Conservation (phyloP, 37 sponge, comb jelly and placozoan genomes). For the Chondrilla cf. caribensis region DNA sequence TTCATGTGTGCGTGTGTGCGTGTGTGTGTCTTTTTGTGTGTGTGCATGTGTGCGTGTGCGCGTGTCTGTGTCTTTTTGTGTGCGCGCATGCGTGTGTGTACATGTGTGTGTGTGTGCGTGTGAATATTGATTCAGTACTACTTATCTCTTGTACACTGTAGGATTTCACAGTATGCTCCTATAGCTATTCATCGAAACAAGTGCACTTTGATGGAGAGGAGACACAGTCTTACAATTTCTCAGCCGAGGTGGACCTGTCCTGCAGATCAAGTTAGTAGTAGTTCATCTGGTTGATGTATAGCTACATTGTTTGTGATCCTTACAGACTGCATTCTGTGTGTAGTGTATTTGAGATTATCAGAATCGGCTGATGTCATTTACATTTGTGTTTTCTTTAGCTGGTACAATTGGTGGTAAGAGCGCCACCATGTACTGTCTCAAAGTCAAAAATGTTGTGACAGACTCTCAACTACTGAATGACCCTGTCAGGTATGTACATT, state of each 20-base stretch:
- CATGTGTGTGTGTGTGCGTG: background rate
- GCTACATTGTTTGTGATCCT: too few relatives aligned
- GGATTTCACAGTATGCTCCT: background rate
- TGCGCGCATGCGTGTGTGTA: too few relatives aligned
- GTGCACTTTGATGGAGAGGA: slow-evolving; percentile 12
- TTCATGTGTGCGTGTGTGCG: too few relatives aligned
- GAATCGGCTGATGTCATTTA: background rate
- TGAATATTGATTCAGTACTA: background rate
- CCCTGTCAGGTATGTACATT: background rate
- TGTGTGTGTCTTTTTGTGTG: too few relatives aligned
- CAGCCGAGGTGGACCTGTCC: slow-evolving; percentile 13
- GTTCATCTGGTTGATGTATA: background rate
- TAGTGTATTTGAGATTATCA: too few relatives aligned
- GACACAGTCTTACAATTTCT: background rate
- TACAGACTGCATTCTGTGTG: background rate
- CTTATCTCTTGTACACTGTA: background rate
- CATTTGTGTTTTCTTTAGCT: background rate
- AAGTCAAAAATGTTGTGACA: background rate
- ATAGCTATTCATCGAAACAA: background rate
- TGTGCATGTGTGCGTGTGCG: too few relatives aligned
- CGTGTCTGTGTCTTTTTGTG: too few relatives aligned
- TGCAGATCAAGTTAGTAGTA: slow-evolving; percentile 28
- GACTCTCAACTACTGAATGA: background rate
- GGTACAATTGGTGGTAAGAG: slow-evolving; percentile 4
- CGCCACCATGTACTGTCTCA: slow-evolving; percentile 36